Evolutionary conservation across 1,140 invertebrate genomes (phyloP), one percentile per base, ranked within the genome.

Genomic region (Lysiphlebus fabarum): DNA sequence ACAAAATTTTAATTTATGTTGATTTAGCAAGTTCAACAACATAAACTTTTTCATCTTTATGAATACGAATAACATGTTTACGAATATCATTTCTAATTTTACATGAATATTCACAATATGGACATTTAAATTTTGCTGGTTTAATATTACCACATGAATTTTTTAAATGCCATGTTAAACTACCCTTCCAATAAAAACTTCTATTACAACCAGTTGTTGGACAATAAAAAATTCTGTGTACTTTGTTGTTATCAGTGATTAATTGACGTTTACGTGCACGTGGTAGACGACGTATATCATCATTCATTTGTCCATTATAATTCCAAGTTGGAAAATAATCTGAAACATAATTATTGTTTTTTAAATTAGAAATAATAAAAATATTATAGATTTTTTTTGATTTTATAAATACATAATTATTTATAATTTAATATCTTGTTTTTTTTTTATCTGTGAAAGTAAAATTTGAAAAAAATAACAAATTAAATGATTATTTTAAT

Each of bases 101-200:
- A 34, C 67, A 62, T 10, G 66, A 58, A 10, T 72, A 68, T 6
- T 86, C 82, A 73, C 87, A 89, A 76, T 86, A 85, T 2, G 86
- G 86, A 73, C 87, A 90, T 65, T 86, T 84, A 68, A 87, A 88
- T 70, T 87, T 85, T 4, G 86, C 86, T 34, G 34, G 33, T 26
- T 1, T 4, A 2, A 26, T 26, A 14, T 34, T 12, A n/a, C 26
- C 44, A n/a, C 53, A 56, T 6, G 43, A 26, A 37, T 56, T 44
- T 12, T 45, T 61, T n/a, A 57, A 14, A 48, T 63, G 58, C 11
- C 8, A 9, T 7, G n/a, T 53, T 8, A 62, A 14, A 8, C 33
- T 62, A 1, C 36, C 54, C 33, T 57, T 59, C 53, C 40, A 50
- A n/a, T 57, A 36, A 14, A 68, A 68, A 7, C 7, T 43, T 12